phyloP scores from a whole-genome alignment of 2,797 vertebrate species.

The Sciurus carolinensis region DNA sequence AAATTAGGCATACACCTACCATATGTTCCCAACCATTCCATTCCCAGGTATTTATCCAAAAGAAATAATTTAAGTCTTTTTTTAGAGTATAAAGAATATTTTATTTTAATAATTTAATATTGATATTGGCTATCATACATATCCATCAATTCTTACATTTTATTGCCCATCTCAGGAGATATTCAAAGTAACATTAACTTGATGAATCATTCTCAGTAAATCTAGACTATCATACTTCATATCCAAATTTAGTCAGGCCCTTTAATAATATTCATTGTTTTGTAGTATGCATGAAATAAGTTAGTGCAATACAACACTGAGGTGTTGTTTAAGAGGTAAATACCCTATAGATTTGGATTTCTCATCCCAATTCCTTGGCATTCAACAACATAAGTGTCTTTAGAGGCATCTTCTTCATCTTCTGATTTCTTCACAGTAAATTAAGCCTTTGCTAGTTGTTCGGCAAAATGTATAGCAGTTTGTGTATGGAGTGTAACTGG shows the following conservation, averaged over 20 bases:
- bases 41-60: not conserved
- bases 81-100: conserved; percentile 63
- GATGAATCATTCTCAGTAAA: conserved; percentile 44
- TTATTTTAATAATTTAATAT: conserved; percentile 70
- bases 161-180: conserved; percentile 39
- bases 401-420: conserved; percentile 91
- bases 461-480: conserved; percentile 97
- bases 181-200: not conserved
- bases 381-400: conserved; percentile 94
- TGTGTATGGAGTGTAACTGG: conserved; percentile 96
- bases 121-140: conserved; percentile 58
- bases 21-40: not conserved
- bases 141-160: not conserved
- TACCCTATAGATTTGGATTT: conserved; percentile 91
- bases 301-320: conserved; percentile 75
- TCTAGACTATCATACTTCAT: not conserved
- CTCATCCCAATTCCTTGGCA: conserved; percentile 94
- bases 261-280: conserved; percentile 27
- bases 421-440: conserved; percentile 95
- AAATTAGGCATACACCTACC: not conserved
- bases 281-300: conserved; percentile 29
- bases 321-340: conserved; percentile 64
- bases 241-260: conserved; percentile 54
- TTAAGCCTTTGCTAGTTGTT: conserved; percentile 96
- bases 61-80: not conserved